These are phyloP conservation scores for Drosophila lutescens DNA, from an alignment of 2,888 invertebrate genomes.

Conservation along the genomic window DNA sequence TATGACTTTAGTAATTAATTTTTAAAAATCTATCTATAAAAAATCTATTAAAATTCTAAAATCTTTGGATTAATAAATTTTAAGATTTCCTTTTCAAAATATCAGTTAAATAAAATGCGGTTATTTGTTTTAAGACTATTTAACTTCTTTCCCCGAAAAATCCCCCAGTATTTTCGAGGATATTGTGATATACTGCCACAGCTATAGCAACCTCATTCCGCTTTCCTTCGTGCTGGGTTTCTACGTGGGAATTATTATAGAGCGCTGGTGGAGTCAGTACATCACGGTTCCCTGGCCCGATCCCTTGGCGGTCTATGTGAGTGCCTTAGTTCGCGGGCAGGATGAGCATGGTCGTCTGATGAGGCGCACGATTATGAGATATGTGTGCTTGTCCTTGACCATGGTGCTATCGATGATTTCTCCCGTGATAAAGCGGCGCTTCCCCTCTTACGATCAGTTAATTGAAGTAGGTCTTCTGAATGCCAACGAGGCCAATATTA, in stretches of 20 bases:
- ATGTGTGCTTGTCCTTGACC: constrained; percentile 92
- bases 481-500: constrained; percentile 91
- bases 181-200: constrained; percentile 92
- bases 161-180: constrained; percentile 91
- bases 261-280: constrained; percentile 95
- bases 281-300: constrained; percentile 93
- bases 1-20: no score
- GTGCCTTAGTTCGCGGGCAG: constrained; percentile 92
- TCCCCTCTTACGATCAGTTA: constrained; percentile 92
- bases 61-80: no score
- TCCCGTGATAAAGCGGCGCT: constrained; percentile 93
- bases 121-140: no score
- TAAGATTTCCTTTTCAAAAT: no score
- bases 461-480: constrained; percentile 92
- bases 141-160: neutral
- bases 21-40: no score
- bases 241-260: constrained; percentile 95
- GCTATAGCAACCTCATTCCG: constrained; percentile 93
- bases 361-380: constrained; percentile 92
- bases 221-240: constrained; percentile 96
- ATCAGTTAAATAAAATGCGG: no score
- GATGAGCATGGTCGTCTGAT: constrained; percentile 92
- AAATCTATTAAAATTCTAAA: no score
- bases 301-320: constrained; percentile 92
- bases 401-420: constrained; percentile 94